A percentile compares a stretch with the other conserved stretches of the same genome.
phyloP scores from a whole-genome alignment of 2,888 invertebrate genomes.

The Troides aeacus region DNA sequence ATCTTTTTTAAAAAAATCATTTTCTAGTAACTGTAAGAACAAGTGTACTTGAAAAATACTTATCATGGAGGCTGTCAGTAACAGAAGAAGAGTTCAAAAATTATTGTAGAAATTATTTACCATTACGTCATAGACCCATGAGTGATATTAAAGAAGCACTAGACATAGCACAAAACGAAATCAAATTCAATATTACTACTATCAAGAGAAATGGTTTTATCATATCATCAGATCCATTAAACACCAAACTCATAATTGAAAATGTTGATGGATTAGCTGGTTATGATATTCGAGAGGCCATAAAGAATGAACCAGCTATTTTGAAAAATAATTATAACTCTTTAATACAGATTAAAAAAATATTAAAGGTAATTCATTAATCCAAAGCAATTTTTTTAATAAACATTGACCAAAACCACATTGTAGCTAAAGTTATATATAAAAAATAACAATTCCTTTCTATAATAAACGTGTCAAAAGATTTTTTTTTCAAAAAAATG shows the following conservation, averaged over 20 bases:
- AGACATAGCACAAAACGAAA: conserved; percentile 73
- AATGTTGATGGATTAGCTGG: conserved; percentile 78
- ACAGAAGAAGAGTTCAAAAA: conserved; percentile 59
- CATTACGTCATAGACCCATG: conserved; percentile 66
- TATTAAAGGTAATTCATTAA: conserved; percentile 67
- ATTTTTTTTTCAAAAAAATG: not conserved
- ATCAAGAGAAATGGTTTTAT: conserved; percentile 82
- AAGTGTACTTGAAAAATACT: conserved; percentile 60
- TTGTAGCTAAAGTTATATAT: not conserved
- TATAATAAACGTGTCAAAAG: not conserved
- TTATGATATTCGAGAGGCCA: conserved; percentile 75
- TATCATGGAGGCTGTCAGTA: conserved; percentile 60
- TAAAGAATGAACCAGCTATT: conserved; percentile 81
- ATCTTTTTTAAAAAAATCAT: not conserved
- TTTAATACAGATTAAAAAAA: conserved; percentile 74
- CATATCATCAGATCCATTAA: conserved; percentile 78
- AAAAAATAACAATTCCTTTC: not conserved
- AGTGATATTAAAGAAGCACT: conserved; percentile 77
- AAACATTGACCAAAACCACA: not conserved
- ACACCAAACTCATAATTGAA: conserved; percentile 77
- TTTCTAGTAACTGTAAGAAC: conserved; percentile 66
- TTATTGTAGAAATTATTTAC: conserved; percentile 62
- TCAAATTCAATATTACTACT: conserved; percentile 75
- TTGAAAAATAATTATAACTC: conserved; percentile 80
- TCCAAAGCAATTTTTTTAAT: too few relatives aligned